Base-by-base conservation (phyloP, 2,888 invertebrate species). In the Allophyes oxyacanthae region DNA sequence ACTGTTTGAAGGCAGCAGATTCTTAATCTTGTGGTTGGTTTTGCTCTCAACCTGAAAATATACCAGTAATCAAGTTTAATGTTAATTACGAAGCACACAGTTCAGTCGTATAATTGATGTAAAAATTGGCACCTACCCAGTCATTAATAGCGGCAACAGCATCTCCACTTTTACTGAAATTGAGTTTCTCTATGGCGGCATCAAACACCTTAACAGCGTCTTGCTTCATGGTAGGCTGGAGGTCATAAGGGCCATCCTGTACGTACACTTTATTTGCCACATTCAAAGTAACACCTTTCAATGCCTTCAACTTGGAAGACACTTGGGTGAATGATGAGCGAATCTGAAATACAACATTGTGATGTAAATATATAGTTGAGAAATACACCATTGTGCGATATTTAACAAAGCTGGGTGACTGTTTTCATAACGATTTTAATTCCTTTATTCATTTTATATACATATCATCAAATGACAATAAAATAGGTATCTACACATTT, bases 11-110 rank as follows among this genome's bases (percentile, higher is more conserved):
- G 94, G 83, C 43, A 99, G 88, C 1, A 99, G 92, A 75, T 98
- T 94, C 72, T 96, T 95, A 54, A 99, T 99, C 84, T 96, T 97
- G 7, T 96, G 89, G 50, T 97, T 96, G 0, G 99, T 99, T 79
- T 97, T 95, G 5, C 95, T 85, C 79, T 96, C 96, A 36, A 96
- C 94, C 94, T 94, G 77, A 80, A 80, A 60, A 43, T 20, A 11
- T 8, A 37, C n/a, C n/a, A n/a, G n/a, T n/a, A 28, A 28, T 28
- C 28, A 28, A 1, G 28, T 28, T 28, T 4, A 8, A 1, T 28
- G 6, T 28, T 4, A 28, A 28, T 28, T 2, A 28, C 6, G 6
- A 6, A n/a, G n/a, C n/a, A 6, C 1, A 1, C 28, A 28, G 28
- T 8, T 28, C 28, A 28, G 20, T 20, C 20, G 2, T 20, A 20